Evolutionary conservation across 1,140 invertebrate genomes (phyloP).

Genomic region (Nilaparvata lugens): DNA sequence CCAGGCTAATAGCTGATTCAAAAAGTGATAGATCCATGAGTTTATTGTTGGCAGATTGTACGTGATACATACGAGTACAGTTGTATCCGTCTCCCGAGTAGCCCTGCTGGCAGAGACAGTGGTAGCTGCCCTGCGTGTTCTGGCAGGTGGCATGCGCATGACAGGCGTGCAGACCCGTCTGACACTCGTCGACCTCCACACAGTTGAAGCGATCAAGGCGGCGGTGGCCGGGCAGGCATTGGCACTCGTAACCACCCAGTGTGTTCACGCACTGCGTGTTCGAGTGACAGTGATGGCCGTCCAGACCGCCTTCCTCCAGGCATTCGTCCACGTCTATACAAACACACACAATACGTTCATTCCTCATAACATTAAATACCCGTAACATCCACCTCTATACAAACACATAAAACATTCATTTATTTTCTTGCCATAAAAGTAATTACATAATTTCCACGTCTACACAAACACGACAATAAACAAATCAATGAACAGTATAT

Average conservation of each 20-base stretch:
- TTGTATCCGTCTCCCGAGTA: conserved; percentile 74
- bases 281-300: conserved; percentile 70
- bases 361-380: too few relatives aligned
- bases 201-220: conserved; percentile 67
- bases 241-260: conserved; percentile 67
- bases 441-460: too few relatives aligned
- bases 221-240: conserved; percentile 70
- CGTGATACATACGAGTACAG: conserved; percentile 60
- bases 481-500: too few relatives aligned
- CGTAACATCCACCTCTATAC: too few relatives aligned
- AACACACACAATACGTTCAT: too few relatives aligned
- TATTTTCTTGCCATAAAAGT: too few relatives aligned
- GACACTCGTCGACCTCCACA: conserved; percentile 71
- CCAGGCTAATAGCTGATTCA: too few relatives aligned
- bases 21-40: too few relatives aligned
- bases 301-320: conserved; percentile 54
- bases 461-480: too few relatives aligned
- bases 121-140: conserved; percentile 78
- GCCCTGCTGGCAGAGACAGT: conserved; percentile 69
- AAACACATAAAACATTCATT: too few relatives aligned
- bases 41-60: background rate
- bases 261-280: conserved; percentile 75
- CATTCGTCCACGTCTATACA: conserved; percentile 74
- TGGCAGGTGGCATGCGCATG: conserved; percentile 69
- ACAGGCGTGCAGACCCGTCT: conserved; percentile 56